Percentiles rank a stretch among this genome's conserved stretches.
phyloP scores from a whole-genome alignment of 2,888 invertebrate species.

The Amiota communis region DNA sequence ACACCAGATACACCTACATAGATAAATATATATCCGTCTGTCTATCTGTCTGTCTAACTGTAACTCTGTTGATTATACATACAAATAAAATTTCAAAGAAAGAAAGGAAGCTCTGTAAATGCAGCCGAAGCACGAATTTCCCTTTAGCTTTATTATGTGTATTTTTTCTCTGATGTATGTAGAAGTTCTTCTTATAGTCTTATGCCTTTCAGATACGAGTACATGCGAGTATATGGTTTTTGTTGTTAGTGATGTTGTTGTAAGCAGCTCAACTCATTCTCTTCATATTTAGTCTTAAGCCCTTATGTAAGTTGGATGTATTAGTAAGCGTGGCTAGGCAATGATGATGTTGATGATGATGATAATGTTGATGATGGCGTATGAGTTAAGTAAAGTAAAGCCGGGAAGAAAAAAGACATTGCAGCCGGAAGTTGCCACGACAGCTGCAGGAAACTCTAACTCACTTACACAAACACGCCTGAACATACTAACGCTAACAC shows the following conservation, averaged over 20 bases:
- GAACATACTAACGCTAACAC: conserved; percentile 9
- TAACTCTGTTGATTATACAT: conserved; percentile 58
- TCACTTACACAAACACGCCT: conserved; percentile 58
- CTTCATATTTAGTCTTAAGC: too few species aligned
- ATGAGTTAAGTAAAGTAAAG: too few species aligned
- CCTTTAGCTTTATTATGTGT: conserved; percentile 2
- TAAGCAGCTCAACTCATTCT: neutral
- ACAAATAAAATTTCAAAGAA: conserved; percentile 51
- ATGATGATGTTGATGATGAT: too few species aligned
- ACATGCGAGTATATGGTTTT: conserved; percentile 24
- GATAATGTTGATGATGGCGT: too few species aligned
- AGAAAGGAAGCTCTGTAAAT: conserved; percentile 46
- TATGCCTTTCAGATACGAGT: conserved; percentile 20
- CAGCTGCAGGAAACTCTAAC: conserved; percentile 68
- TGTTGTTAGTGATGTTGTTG: conserved; percentile 36
- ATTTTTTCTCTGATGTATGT: neutral
- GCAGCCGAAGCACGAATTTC: conserved; percentile 45
- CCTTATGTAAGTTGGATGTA: too few species aligned
- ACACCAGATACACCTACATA: conserved; percentile 10
- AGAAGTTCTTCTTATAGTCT: neutral
- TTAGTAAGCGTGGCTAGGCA: too few species aligned
- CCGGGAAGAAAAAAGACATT: conserved; percentile 28
- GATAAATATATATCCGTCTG: neutral
- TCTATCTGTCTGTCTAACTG: conserved; percentile 42
- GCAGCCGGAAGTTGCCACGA: conserved; percentile 65